A percentile compares a stretch with the other conserved stretches of the same genome.
These are phyloP conservation scores for Lycophotia porphyrea DNA, from an alignment of 2,888 invertebrate species.

Conservation along the genomic window DNA sequence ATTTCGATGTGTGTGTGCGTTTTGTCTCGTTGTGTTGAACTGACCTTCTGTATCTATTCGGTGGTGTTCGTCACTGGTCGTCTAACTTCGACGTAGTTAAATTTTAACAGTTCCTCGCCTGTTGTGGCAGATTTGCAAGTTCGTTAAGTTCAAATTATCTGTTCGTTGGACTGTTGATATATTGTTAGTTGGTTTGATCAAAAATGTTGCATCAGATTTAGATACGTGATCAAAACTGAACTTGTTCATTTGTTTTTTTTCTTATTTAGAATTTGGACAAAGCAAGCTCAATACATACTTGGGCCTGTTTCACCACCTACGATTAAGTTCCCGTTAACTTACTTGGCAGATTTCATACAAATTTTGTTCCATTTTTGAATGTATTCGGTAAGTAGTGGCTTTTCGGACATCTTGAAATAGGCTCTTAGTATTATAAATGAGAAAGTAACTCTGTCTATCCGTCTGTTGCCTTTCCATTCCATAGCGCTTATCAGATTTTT, in stretches of 20 bases:
- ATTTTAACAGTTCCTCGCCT: slow-evolving; percentile 53
- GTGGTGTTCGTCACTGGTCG: slow-evolving; percentile 14
- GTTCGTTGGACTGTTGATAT: slow-evolving; percentile 27
- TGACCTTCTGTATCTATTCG: neutral
- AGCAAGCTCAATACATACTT: neutral
- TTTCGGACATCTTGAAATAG: too few species aligned
- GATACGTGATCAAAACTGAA: neutral
- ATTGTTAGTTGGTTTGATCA: slow-evolving; percentile 11
- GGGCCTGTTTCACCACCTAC: too few species aligned
- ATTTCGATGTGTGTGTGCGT: neutral
- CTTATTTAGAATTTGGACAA: neutral
- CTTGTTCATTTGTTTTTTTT: neutral
- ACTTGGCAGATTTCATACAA: too few species aligned
- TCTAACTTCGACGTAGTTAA: slow-evolving; percentile 49
- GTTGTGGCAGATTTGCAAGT: slow-evolving; percentile 45
- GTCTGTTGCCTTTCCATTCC: neutral
- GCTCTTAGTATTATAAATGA: too few species aligned
- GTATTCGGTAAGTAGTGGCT: too few species aligned
- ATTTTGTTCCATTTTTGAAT: too few species aligned
- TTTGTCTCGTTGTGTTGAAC: neutral
- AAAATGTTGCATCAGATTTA: neutral
- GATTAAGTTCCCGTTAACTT: too few species aligned
- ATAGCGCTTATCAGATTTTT: neutral
- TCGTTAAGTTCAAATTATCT: slow-evolving; percentile 46
- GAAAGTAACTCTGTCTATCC: neutral